Evolutionary conservation across 2,888 invertebrate species (phyloP).

Genomic region (Dicyrtomina minuta): DNA sequence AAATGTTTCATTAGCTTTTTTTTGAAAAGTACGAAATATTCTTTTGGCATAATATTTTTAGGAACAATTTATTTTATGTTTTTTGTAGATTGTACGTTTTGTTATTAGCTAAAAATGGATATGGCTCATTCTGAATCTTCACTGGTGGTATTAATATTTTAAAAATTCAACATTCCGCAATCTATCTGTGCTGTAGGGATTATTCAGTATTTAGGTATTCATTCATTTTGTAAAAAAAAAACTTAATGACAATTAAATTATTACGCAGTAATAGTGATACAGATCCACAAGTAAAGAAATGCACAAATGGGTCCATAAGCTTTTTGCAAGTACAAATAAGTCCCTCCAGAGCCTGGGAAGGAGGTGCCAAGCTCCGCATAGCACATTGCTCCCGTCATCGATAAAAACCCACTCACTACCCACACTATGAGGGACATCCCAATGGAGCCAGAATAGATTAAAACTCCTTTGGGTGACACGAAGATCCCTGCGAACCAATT

Average conservation of each 20-base stretch:
- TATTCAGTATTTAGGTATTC: too few species aligned
- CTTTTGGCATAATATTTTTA: too few species aligned
- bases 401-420: slow-evolving; percentile 74
- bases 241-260: neutral
- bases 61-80: neutral
- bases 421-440: slow-evolving; percentile 77
- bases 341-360: slow-evolving; percentile 69
- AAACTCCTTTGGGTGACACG: slow-evolving; percentile 81
- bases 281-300: slow-evolving; percentile 76
- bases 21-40: too few species aligned
- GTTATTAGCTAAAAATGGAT: too few species aligned
- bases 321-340: slow-evolving; percentile 76
- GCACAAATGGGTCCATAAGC: slow-evolving; percentile 74
- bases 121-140: too few species aligned
- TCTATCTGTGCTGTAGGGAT: too few species aligned
- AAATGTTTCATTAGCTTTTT: too few species aligned
- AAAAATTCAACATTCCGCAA: too few species aligned
- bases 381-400: slow-evolving; percentile 66
- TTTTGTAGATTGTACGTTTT: too few species aligned
- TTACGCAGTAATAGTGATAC: slow-evolving; percentile 70
- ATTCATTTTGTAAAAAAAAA: neutral
- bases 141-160: neutral
- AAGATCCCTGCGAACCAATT: slow-evolving; percentile 73
- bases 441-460: slow-evolving; percentile 73
- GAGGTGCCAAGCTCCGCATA: slow-evolving; percentile 84